Percentiles rank a stretch among this genome's conserved stretches.
Evolutionary conservation across 2,113 vertebrate genomes (phyloP).

Genomic region (Bambusicola thoracicus): DNA sequence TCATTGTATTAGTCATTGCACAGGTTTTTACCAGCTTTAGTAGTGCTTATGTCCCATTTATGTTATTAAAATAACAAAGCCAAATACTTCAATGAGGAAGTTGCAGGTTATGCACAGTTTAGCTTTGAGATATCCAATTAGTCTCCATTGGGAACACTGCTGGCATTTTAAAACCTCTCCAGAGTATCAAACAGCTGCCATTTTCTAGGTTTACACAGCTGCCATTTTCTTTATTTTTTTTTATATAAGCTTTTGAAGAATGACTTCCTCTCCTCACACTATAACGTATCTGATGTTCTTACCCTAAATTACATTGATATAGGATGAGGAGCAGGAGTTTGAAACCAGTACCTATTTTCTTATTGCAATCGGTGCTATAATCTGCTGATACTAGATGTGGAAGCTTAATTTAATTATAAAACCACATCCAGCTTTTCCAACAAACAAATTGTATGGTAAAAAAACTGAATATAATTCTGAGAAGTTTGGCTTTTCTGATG

Average conservation of each 20-base stretch:
- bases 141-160: slow-evolving; percentile 38
- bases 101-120: slow-evolving; percentile 8
- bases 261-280: slow-evolving; percentile 18
- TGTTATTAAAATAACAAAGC: slow-evolving; percentile 4
- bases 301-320: slow-evolving; percentile 6
- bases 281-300: slow-evolving; percentile 1
- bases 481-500: neutral
- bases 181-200: slow-evolving; percentile 64
- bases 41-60: neutral
- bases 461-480: neutral
- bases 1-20: neutral
- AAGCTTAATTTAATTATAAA: neutral
- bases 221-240: slow-evolving; percentile 52
- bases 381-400: neutral
- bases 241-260: slow-evolving; percentile 37
- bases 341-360: neutral
- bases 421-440: neutral
- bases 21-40: slow-evolving; percentile 2
- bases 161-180: slow-evolving; percentile 56
- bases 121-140: slow-evolving; percentile 49
- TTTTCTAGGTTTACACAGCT: slow-evolving; percentile 65
- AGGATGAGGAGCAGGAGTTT: neutral
- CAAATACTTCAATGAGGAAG: slow-evolving; percentile 41
- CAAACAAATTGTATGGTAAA: neutral
- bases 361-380: neutral